Percentiles rank a stretch among this genome's conserved stretches.
phyloP scores from a whole-genome alignment of 2,113 vertebrate species.

The Setophaga kirtlandii region DNA sequence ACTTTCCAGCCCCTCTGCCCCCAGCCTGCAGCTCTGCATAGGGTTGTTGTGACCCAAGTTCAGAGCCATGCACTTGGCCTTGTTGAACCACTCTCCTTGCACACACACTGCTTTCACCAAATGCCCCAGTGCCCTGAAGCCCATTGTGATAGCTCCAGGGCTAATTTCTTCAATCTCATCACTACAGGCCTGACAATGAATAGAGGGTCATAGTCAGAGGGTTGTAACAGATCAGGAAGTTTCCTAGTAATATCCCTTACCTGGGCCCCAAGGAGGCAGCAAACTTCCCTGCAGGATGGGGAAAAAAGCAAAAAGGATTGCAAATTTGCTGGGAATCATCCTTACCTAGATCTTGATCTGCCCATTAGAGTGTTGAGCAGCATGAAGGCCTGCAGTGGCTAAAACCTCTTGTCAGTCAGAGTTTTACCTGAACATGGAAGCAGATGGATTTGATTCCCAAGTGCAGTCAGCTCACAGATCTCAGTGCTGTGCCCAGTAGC shows the following conservation, averaged over 20 bases:
- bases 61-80: not conserved
- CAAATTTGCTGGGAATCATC: not conserved
- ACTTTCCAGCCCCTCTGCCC: not conserved
- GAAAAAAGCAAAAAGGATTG: not conserved
- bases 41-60: not conserved
- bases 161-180: not conserved
- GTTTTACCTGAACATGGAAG: not conserved
- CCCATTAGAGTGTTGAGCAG: not conserved
- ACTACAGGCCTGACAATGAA: not conserved
- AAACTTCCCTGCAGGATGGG: not conserved
- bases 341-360: not conserved
- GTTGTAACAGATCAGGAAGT: not conserved
- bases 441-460: conserved; percentile 8
- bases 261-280: not conserved
- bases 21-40: not conserved
- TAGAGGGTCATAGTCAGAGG: not conserved
- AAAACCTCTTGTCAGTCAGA: not conserved
- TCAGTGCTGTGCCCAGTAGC: not conserved
- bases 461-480: not conserved
- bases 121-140: not conserved
- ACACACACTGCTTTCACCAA: not conserved
- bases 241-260: not conserved
- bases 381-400: not conserved
- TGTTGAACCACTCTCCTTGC: not conserved
- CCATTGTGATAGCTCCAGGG: not conserved